Evolutionary conservation across 2,113 vertebrate genomes (phyloP).

Genomic region (Laticauda laticaudata): DNA sequence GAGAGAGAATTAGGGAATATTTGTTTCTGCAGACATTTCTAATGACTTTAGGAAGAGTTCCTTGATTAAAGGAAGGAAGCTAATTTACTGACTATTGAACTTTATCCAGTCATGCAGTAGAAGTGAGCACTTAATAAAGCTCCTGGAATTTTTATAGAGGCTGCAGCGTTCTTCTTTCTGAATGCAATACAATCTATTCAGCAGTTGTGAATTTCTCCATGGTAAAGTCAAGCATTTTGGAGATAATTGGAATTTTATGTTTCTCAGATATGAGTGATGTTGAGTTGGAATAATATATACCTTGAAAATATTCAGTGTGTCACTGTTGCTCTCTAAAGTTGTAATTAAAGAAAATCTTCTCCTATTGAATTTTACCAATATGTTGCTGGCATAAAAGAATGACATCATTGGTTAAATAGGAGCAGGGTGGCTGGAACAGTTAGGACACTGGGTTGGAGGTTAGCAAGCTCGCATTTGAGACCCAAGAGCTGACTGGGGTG

Average conservation of each 20-base stretch:
- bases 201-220: neutral
- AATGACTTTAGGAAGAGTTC: slow-evolving; percentile 21
- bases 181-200: neutral
- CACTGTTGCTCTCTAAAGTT: neutral
- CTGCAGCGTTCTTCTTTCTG: neutral
- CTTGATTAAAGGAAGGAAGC: slow-evolving; percentile 1
- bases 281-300: neutral
- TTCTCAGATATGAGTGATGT: neutral
- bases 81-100: neutral
- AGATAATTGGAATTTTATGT: neutral
- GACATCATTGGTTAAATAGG: slow-evolving; percentile 1
- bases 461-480: neutral
- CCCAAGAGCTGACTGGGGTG: neutral
- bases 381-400: neutral
- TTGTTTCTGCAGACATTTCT: slow-evolving; percentile 31
- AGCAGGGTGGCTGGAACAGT: neutral
- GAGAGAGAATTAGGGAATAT: slow-evolving; percentile 9
- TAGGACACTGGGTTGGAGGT: neutral
- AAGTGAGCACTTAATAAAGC: neutral
- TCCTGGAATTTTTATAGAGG: neutral
- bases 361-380: neutral
- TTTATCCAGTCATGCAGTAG: neutral
- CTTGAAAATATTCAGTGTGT: neutral
- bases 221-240: neutral
- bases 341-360: neutral